Base-by-base conservation (phyloP, 2,113 vertebrate species). In the Raja brachyura region DNA sequence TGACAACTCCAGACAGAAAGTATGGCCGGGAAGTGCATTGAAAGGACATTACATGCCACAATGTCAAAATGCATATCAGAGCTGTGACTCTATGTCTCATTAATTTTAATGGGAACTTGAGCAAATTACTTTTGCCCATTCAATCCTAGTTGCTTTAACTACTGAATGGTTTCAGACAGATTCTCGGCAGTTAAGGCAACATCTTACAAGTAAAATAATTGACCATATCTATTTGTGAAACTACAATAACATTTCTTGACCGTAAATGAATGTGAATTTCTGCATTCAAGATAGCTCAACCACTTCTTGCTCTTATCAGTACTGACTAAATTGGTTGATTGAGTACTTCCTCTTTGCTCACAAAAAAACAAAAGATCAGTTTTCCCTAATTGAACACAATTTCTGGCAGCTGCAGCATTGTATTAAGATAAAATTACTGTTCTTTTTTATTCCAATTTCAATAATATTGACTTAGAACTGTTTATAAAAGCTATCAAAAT, bases 51-150 rank as follows among this genome's bases (percentile, higher is more conserved):
- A 61, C 28, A 86, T 56, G 20, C n/a, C 61, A 25, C 22, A 56
- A 56, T 83, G 81, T 85, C 61, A 66, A 66, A 88, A 63, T 18
- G 4, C 5, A 33, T 33, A 66, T 88, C 61, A 33, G 33, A 88
- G 63, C 16, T 88, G 61, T 66, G 61, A 88, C 61, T 31, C n/a
- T 14, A 66, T 16, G 13, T 61, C 61, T 88, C 85, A 66, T 88
- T 88, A 88, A 88, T 88, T 88, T 66, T 88, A 66, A 88, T 66
- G n/a, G 59, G 59, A 88, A 88, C 59, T 33, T n/a, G 85, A 88
- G 5, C 85, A n/a, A n/a, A 66, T 88, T 88, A 88, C 63, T 88
- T 66, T 88, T 6, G 14, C 22, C 59, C 18, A 88, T 66, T 88
- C 16, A 8, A 66, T 88, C n/a, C 28, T 31, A 33, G 85, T 8